Base-by-base conservation (phyloP, 1,140 invertebrate genomes). In the Oedothorax gibbosus region DNA sequence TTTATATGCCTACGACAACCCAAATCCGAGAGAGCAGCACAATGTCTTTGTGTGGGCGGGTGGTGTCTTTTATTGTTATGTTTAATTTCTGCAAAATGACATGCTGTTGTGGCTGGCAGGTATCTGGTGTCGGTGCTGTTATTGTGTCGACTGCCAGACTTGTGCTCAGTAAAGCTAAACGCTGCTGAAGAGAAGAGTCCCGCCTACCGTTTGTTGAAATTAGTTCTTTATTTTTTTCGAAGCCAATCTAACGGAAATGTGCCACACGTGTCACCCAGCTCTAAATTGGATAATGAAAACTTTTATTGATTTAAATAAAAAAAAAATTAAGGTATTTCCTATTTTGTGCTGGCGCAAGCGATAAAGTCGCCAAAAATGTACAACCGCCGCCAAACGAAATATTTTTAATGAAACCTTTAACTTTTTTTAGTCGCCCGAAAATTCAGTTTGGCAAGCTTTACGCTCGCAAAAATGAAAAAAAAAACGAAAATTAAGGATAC, bases 1-100 rank as follows among this genome's bases (percentile, higher is more conserved):
- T 84, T 84, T 84, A 35, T 35, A 84, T 84, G 62, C 60, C 77
- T 76, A 11, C 62, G 35, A 35, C 69, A 84, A 84, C 81, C 81
- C 81, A 84, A 75, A 84, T 84, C 56, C 81, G 71, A 60, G 62
- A 18, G 64, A 20, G n/a, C 20, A 35, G 66, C 71, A 84, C 81
- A 84, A 84, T 84, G 71, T 60, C 71, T 21, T 76, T 84, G 62
- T 35, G 57, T 64, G 80, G 80, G 49, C 68, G 69, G 71, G 15
- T 60, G 49, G 56, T 75, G 56, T 75, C 21, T 56, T 14, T 57
- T 10, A 7, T 12, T 71, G 7, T 68, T 18, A 51, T 50, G 49
- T 71, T 71, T 50, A 71, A 10, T 82, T 82, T 82, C 80, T 82
- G 69, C 18, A 66, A 77, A 71, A 82, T 60, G 68, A 72, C 69